A percentile compares a stretch with the other conserved stretches of the same genome.
Evolutionary conservation across 2,888 invertebrate species (phyloP).

Genomic region (Chrysina gloriosa): DNA sequence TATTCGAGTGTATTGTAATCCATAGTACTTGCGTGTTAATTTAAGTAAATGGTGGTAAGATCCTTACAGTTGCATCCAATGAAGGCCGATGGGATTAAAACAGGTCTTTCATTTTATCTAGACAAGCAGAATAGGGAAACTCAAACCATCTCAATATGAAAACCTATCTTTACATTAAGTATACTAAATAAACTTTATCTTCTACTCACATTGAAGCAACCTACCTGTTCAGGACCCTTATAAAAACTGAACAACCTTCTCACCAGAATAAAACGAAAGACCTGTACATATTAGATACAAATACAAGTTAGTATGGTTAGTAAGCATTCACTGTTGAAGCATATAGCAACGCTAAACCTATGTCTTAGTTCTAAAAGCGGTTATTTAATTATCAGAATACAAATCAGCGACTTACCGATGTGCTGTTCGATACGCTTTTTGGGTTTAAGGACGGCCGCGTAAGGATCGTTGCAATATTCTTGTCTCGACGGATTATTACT

Average conservation of each 20-base stretch:
- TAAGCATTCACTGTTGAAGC: neutral
- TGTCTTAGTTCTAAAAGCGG: too few relatives aligned
- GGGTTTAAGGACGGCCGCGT: slow-evolving; percentile 89
- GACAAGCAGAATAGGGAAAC: neutral
- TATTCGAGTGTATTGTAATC: too few relatives aligned
- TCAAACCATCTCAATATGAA: neutral
- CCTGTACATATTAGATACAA: slow-evolving; percentile 20
- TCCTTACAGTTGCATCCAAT: too few relatives aligned
- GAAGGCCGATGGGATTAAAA: neutral
- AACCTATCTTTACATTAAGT: too few relatives aligned
- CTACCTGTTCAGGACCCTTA: slow-evolving; percentile 17
- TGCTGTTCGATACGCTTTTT: slow-evolving; percentile 89
- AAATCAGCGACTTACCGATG: slow-evolving; percentile 75
- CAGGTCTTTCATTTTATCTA: slow-evolving; percentile 28
- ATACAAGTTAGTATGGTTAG: slow-evolving; percentile 10
- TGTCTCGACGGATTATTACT: slow-evolving; percentile 87
- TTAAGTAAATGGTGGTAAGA: too few relatives aligned
- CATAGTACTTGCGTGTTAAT: too few relatives aligned
- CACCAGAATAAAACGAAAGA: slow-evolving; percentile 31
- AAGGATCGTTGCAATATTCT: slow-evolving; percentile 89
- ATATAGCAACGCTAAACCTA: too few relatives aligned
- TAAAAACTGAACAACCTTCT: slow-evolving; percentile 27
- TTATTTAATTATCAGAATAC: too few relatives aligned
- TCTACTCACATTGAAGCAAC: neutral
- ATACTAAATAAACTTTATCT: neutral